Percentiles rank a stretch among this genome's conserved stretches.
Conservation (phyloP, 2,797 vertebrate species). For the Spondyliosoma cantharus region DNA sequence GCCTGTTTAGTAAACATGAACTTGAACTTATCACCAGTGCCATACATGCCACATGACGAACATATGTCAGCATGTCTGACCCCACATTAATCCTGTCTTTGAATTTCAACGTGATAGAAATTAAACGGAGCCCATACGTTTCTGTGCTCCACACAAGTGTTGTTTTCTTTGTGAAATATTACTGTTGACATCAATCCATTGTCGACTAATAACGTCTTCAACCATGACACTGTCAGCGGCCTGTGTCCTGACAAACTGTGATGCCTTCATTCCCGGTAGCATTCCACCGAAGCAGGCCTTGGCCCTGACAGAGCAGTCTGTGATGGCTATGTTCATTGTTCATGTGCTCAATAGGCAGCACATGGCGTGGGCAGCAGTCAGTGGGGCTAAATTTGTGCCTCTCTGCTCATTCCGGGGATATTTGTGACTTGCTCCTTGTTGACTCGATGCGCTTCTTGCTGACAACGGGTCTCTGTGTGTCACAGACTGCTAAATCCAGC, state of each 20-base stretch:
- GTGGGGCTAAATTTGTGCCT: constrained; percentile 79
- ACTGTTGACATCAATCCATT: not conserved
- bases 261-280: constrained; percentile 60
- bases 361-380: constrained; percentile 77
- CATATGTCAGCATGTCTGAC: constrained; percentile 20
- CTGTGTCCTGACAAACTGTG: constrained; percentile 39
- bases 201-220: constrained; percentile 31
- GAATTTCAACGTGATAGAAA: not conserved
- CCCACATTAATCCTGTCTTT: constrained; percentile 16
- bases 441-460: constrained; percentile 69
- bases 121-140: not conserved
- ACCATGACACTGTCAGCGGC: constrained; percentile 32
- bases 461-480: constrained; percentile 74
- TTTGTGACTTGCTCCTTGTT: constrained; percentile 78
- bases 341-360: constrained; percentile 71
- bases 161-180: constrained; percentile 17
- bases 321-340: constrained; percentile 75
- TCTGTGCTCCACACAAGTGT: constrained; percentile 2
- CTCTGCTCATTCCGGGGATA: constrained; percentile 78
- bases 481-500: constrained; percentile 57
- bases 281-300: constrained; percentile 58
- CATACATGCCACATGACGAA: constrained; percentile 8
- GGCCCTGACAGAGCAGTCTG: constrained; percentile 70
- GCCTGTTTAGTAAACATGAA: constrained; percentile 11
- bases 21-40: not conserved